phyloP scores from a whole-genome alignment of 2,888 invertebrate genomes.

The Drosophila paranaensis region DNA sequence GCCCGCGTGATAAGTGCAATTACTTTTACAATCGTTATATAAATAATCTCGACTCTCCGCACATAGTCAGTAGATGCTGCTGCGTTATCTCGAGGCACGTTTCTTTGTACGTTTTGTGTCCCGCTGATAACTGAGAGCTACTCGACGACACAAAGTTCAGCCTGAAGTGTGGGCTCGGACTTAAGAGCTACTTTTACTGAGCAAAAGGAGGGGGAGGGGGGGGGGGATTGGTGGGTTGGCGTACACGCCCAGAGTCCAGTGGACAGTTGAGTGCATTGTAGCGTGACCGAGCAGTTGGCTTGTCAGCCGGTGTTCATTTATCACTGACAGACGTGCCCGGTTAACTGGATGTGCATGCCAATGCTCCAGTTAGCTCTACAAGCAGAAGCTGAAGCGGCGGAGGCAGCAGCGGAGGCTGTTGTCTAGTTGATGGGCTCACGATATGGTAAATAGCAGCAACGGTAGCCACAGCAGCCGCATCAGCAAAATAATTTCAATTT shows the following conservation, averaged over 20 bases:
- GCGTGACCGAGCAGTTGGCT: slow-evolving; percentile 39
- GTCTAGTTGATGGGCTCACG: slow-evolving; percentile 24
- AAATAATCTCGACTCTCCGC: slow-evolving; percentile 21
- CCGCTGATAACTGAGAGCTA: slow-evolving; percentile 33
- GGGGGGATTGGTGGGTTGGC: no score
- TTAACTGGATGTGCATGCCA: slow-evolving; percentile 28
- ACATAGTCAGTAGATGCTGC: slow-evolving; percentile 14
- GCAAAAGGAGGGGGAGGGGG: neutral
- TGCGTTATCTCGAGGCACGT: slow-evolving; percentile 28
- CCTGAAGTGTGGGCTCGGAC: slow-evolving; percentile 13
- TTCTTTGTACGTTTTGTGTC: slow-evolving; percentile 11
- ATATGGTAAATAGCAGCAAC: slow-evolving; percentile 37
- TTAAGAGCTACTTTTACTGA: slow-evolving; percentile 16
- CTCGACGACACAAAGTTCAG: slow-evolving; percentile 37
- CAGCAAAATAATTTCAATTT: slow-evolving; percentile 66
- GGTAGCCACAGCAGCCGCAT: slow-evolving; percentile 23
- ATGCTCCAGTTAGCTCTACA: slow-evolving; percentile 12
- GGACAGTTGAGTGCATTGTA: slow-evolving; percentile 45
- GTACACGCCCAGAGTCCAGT: slow-evolving; percentile 3
- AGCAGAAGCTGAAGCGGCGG: neutral
- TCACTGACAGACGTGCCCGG: slow-evolving; percentile 61
- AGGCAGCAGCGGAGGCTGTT: slow-evolving; percentile 9
- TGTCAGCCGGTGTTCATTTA: slow-evolving; percentile 59
- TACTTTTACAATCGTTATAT: slow-evolving; percentile 24
- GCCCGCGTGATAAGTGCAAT: slow-evolving; percentile 21